These are phyloP conservation scores for Aramus guarauna DNA, from an alignment of 2,113 vertebrate genomes.

Conservation along the genomic window DNA sequence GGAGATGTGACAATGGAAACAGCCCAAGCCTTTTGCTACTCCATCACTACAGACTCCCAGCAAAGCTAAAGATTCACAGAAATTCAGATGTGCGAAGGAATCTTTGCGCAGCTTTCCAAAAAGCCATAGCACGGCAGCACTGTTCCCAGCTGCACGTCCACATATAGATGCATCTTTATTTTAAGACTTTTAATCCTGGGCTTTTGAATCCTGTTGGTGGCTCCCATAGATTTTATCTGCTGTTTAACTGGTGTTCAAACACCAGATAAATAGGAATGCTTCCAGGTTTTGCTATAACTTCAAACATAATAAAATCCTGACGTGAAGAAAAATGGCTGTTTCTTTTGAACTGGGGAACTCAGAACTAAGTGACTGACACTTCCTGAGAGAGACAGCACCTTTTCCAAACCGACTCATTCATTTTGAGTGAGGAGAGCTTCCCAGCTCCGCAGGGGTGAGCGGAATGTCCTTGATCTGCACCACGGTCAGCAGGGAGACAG, in stretches of 20 bases:
- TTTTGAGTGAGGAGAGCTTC: not conserved
- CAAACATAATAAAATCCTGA: not conserved
- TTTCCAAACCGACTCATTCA: not conserved
- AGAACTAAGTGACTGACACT: not conserved
- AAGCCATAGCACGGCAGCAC: not conserved
- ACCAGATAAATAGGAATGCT: not conserved
- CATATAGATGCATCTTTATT: not conserved
- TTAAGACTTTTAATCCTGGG: not conserved
- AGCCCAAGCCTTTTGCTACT: rapidly evolving
- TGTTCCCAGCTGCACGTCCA: not conserved
- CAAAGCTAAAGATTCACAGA: not conserved
- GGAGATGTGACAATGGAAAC: not conserved
- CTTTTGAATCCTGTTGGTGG: not conserved
- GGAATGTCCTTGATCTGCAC: not conserved
- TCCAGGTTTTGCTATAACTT: not conserved
- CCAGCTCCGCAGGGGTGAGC: not conserved
- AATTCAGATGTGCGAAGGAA: not conserved
- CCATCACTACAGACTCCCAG: not conserved
- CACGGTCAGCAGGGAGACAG: not conserved
- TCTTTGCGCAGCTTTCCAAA: not conserved
- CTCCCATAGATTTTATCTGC: not conserved
- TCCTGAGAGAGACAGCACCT: not conserved
- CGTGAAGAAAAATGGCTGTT: not conserved
- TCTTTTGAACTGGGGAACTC: not conserved
- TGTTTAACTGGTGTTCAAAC: not conserved